Evolutionary conservation across 2,888 invertebrate species (phyloP), one percentile per base, ranked within the genome.

Genomic region (Dryobota labecula): DNA sequence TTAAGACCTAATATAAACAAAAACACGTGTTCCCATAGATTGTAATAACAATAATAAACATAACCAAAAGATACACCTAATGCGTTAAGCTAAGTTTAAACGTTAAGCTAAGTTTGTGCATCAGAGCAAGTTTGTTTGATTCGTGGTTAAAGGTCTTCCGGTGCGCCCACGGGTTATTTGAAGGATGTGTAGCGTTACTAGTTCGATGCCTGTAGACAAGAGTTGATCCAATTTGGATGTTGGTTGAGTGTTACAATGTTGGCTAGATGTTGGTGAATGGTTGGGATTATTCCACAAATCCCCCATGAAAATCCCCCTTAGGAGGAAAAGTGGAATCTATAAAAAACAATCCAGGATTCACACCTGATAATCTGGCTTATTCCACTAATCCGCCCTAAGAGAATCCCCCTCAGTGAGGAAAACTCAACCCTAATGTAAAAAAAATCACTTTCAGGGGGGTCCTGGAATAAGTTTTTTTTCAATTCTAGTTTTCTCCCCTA

Each of bases 11-110:
- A 70, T 24, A 43, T 27, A 77, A 72, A 65, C 57, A 75, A 56
- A 65, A 58, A 38, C 82, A 82, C 68, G 72, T 69, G 68, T 61
- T 30, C 18, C 7, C 30, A 76, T 78, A 70, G 84, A 82, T 76
- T 79, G 68, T 70, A 71, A 78, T 75, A 84, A 86, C 83, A 78
- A 79, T 78, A 81, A 85, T 84, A 79, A 78, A 79, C 78, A 78
- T 83, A 76, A 76, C 70, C 74, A 70, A 82, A 87, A 87, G 86
- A 86, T 88, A 89, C 88, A 89, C 86, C 66, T 71, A 80, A 83
- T 81, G 78, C 71, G 80, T 84, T 84, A 81, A 82, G 73, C 72
- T 73, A 83, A 88, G 86, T 84, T 84, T 86, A 84, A 89, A 88
- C 79, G 80, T 84, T 84, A 81, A 82, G 73, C 72, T 73, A 83